Base-by-base conservation (phyloP, 2,888 invertebrate species). In the Augochlorella aurata region DNA sequence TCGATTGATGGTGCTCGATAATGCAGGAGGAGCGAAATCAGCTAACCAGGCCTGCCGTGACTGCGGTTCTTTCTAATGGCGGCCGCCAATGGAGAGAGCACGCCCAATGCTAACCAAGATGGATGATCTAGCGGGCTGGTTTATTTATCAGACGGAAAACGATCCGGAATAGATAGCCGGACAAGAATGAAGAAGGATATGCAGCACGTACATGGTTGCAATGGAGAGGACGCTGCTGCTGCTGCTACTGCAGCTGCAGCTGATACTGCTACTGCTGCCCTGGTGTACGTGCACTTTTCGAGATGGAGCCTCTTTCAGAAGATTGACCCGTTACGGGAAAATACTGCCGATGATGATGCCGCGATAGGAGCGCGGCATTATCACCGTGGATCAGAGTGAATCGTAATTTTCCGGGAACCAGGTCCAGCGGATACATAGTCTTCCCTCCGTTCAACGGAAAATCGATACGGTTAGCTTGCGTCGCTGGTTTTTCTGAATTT, bases 1-100 rank as follows among this genome's bases (percentile, higher is more conserved):
- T 65, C 83, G 83, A 87, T 86, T 82, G 87, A 87, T 81, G 77
- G 75, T 66, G 65, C 75, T 86, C 84, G 82, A 85, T 87, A 88
- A 88, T 85, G 78, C 80, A 85, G 52, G 77, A 70, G 47, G 63
- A 44, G 72, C 47, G 75, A 18, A 81, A 75, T 82, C 82, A 66
- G 82, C 73, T 75, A 83, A 70, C 81, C 47, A 44, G 67, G 38
- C 69, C 78, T 24, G 38, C 61, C 72, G 77, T 85, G 84, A 85
- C 83, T 79, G 79, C 74, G 66, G 72, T 65, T 74, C 78, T 88
- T 83, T 72, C 84, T 82, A 85, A 78, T 77, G 83, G 83, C 78
- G 77, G 52, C 83, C 67, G 67, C 77, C 81, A 74, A 78, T 81
- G 44, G 76, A 38, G 78, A 21, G 78, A 66, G 45, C 76, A 74